These are phyloP conservation scores for Oxystoma pomonae DNA, from an alignment of 2,888 invertebrate genomes.

Conservation along the genomic window DNA sequence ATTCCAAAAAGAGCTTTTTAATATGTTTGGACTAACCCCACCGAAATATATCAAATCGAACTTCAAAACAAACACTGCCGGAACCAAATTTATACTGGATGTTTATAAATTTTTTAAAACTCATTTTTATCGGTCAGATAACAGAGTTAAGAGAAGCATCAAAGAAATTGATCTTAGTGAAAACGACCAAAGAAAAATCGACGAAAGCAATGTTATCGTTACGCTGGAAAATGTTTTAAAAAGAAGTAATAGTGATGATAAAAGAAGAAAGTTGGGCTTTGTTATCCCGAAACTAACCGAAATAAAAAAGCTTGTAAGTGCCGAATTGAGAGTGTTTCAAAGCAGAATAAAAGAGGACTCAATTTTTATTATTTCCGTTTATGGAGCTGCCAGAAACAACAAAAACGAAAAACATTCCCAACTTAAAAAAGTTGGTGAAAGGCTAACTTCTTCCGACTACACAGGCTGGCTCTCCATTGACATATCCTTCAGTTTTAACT, in stretches of 20 bases:
- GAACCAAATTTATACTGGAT: neutral
- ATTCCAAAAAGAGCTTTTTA: neutral
- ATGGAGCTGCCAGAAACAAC: neutral
- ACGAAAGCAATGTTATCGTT: neutral
- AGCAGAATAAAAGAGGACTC: neutral
- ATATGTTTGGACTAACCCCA: neutral
- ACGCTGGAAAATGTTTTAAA: neutral
- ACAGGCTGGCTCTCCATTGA: conserved; percentile 21
- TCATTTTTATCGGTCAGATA: neutral
- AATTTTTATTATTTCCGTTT: neutral
- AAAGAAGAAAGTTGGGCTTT: conserved; percentile 18
- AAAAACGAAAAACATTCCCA: no score
- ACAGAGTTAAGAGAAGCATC: neutral
- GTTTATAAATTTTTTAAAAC: neutral
- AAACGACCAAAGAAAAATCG: neutral
- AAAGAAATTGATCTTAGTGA: neutral
- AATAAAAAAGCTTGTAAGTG: conserved; percentile 6
- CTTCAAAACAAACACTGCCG: neutral
- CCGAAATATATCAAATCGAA: neutral
- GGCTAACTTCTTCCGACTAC: conserved; percentile 13
- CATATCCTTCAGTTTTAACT: conserved; percentile 10
- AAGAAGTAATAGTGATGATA: neutral
- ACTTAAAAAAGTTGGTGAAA: conserved; percentile 19
- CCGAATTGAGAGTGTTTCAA: conserved; percentile 20
- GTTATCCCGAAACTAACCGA: conserved; percentile 5